A percentile compares a stretch with the other conserved stretches of the same genome.
Evolutionary conservation across 2,888 invertebrate genomes (phyloP).

Genomic region (Eristalis intricaria): DNA sequence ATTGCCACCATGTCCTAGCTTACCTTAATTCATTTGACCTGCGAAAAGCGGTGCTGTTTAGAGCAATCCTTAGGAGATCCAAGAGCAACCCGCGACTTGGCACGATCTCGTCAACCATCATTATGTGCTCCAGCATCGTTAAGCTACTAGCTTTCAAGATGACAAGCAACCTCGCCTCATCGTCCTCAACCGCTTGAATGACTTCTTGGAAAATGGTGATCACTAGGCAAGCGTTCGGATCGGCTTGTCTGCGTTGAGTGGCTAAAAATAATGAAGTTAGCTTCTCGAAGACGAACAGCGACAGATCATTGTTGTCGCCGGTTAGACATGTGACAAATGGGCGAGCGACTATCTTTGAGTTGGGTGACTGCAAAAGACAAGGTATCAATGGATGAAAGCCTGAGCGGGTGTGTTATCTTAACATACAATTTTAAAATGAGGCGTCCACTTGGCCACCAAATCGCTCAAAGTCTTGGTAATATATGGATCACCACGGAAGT

Average conservation of each 20-base stretch:
- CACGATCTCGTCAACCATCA: constrained; percentile 80
- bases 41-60: constrained; percentile 73
- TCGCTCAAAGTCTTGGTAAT: constrained; percentile 82
- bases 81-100: constrained; percentile 78
- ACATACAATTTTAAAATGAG: constrained; percentile 78
- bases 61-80: constrained; percentile 75
- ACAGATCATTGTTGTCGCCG: constrained; percentile 75
- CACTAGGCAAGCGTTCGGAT: constrained; percentile 77
- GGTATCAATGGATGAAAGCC: neutral
- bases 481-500: constrained; percentile 81
- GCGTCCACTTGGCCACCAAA: constrained; percentile 81
- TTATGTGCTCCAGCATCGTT: constrained; percentile 79
- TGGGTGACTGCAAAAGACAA: constrained; percentile 72
- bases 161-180: constrained; percentile 73
- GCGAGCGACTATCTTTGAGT: constrained; percentile 78
- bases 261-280: constrained; percentile 77
- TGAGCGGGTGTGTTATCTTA: neutral
- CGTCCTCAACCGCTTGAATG: constrained; percentile 68
- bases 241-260: constrained; percentile 78
- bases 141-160: constrained; percentile 76
- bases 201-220: constrained; percentile 79
- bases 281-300: constrained; percentile 77
- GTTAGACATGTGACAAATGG: constrained; percentile 78
- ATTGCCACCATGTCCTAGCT: neutral
- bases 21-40: constrained; percentile 73